Percentiles rank a stretch among this genome's conserved stretches.
Conservation (phyloP, 2,888 invertebrate species). For the Polydrusus cervinus region DNA sequence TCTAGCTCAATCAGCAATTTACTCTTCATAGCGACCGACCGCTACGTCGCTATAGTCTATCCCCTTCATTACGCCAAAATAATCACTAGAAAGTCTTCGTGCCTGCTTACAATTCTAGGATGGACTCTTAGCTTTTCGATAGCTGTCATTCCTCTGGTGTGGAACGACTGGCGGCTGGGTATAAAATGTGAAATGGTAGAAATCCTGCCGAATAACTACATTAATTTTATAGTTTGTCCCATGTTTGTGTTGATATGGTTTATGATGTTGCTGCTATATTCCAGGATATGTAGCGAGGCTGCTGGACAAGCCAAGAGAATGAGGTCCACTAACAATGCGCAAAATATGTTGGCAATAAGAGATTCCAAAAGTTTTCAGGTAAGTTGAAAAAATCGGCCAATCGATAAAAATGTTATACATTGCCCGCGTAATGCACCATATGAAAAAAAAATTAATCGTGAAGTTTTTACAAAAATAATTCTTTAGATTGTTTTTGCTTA, state of each 20-base stretch:
- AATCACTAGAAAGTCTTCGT: conserved; percentile 81
- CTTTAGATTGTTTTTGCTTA: no score
- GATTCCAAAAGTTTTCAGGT: conserved; percentile 88
- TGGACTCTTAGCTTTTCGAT: conserved; percentile 81
- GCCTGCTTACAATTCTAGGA: conserved; percentile 77
- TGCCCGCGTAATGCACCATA: no score
- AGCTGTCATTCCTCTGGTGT: conserved; percentile 82
- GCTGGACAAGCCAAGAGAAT: conserved; percentile 81
- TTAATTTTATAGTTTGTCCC: conserved; percentile 77
- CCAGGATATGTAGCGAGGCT: conserved; percentile 86
- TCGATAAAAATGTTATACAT: neutral
- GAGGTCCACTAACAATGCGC: conserved; percentile 76
- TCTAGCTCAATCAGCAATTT: conserved; percentile 86
- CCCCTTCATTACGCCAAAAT: conserved; percentile 85
- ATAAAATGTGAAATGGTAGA: conserved; percentile 80
- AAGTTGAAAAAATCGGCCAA: conserved; percentile 44
- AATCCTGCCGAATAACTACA: conserved; percentile 72
- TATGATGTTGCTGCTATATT: conserved; percentile 83
- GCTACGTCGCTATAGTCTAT: conserved; percentile 86
- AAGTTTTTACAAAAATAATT: no score
- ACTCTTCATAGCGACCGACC: conserved; percentile 85
- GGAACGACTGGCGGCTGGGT: conserved; percentile 81
- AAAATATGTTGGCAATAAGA: conserved; percentile 71
- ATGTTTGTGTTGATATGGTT: conserved; percentile 84
- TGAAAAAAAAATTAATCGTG: no score